Evolutionary conservation across 2,888 invertebrate genomes (phyloP).

Genomic region (Zeuzera pyrina): DNA sequence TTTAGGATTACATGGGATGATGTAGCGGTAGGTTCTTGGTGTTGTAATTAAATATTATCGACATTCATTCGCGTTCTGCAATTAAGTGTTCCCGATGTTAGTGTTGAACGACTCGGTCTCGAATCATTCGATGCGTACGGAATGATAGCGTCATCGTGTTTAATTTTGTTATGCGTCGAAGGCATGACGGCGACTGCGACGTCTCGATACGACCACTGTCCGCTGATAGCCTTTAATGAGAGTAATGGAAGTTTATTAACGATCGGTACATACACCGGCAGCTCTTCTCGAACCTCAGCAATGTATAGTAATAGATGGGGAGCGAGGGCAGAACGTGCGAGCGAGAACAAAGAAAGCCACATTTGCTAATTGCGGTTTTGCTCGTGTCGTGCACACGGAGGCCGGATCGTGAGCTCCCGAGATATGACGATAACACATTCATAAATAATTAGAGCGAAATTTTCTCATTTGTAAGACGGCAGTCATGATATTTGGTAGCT

Average conservation of each 20-base stretch:
- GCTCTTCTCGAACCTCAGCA: constrained; percentile 44
- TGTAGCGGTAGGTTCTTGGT: constrained; percentile 37
- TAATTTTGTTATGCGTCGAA: constrained; percentile 66
- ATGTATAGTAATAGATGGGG: constrained; percentile 48
- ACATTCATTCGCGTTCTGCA: constrained; percentile 63
- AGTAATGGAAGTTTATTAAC: constrained; percentile 71
- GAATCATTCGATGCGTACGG: constrained; percentile 48
- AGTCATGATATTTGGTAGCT: constrained; percentile 71
- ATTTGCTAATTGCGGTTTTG: constrained; percentile 73
- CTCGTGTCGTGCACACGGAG: constrained; percentile 70
- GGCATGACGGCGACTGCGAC: constrained; percentile 61
- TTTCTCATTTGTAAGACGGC: constrained; percentile 73
- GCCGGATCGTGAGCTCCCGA: constrained; percentile 67
- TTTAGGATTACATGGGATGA: constrained; percentile 63
- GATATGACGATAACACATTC: constrained; percentile 74
- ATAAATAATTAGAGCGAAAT: constrained; percentile 74
- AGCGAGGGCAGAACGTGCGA: constrained; percentile 59
- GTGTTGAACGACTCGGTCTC: constrained; percentile 27
- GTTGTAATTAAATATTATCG: constrained; percentile 63
- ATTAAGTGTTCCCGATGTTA: constrained; percentile 53
- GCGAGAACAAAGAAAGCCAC: constrained; percentile 71
- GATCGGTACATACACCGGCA: constrained; percentile 57
- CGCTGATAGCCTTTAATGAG: constrained; percentile 69
- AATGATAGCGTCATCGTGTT: constrained; percentile 66
- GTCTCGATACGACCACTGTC: constrained; percentile 65